Base-by-base conservation (phyloP, 1,140 invertebrate species). In the Zophobas morio region DNA sequence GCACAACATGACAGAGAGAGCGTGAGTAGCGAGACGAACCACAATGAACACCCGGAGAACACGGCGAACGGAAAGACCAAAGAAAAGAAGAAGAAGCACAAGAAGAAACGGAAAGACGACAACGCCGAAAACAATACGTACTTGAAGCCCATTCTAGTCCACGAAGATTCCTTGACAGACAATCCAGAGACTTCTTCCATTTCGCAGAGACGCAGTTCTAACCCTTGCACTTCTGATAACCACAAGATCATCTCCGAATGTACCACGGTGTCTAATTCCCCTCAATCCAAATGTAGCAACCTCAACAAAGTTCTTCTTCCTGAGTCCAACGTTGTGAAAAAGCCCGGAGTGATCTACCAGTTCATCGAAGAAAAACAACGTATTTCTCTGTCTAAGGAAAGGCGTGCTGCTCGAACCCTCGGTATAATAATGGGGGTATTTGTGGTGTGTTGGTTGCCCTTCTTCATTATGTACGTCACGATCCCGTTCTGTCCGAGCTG, bases 401-500 rank as follows among this genome's bases (percentile, higher is more conserved):
- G 97, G 79, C 90, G 96, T 35, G 97, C 97, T 0, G 97, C 97
- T 0, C 90, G 96, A 49, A 98, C 96, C 1, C 88, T 98, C 0
- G 96, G 96, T 20, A 96, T 98, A 57, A 97, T 98, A 60, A 96
- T 96, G 95, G 96, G 95, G 1, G 96, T 98, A 0, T 96, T 99
- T 86, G 96, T 99, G 46, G 92, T 99, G 0, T 99, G 97, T 85
- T 99, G 98, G 96, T 88, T 99, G 75, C 98, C 98, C 1, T 99
- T 99, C 87, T 98, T 99, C 85, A 91, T 98, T 5, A 94, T 97
- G 90, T 99, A 99, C 86, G 93, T 99, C 46, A 96, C 97, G 71
- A 89, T 95, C 71, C 95, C 96, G 0, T 97, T 96, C 84, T 98
- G 96, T 85, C 86, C 90, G 0, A 89, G 88, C 54, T 96, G 94